Percentiles rank a stretch among this genome's conserved stretches.
These are phyloP conservation scores for Aphidoletes aphidimyza DNA, from an alignment of 2,888 invertebrate species.

Conservation along the genomic window DNA sequence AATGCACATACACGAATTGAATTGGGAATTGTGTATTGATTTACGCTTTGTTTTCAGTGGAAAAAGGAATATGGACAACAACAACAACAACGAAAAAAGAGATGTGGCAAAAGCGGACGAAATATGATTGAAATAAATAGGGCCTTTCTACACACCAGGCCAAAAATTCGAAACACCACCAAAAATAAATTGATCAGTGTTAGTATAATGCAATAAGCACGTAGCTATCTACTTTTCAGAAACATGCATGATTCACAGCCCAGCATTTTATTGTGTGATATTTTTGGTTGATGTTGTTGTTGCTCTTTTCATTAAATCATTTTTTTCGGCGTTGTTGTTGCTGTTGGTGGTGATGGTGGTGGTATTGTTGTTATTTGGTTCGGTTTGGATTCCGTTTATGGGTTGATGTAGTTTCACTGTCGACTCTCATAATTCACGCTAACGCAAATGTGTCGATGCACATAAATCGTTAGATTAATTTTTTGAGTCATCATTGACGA, in stretches of 20 bases:
- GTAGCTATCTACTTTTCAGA: slow-evolving; percentile 45
- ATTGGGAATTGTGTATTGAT: slow-evolving; percentile 49
- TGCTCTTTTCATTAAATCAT: slow-evolving; percentile 48
- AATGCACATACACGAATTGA: slow-evolving; percentile 49
- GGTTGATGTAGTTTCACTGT: slow-evolving; percentile 22
- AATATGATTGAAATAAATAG: slow-evolving; percentile 4
- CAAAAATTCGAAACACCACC: not conserved
- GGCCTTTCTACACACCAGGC: not conserved
- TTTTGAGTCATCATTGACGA: not conserved
- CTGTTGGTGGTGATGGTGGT: too few relatives aligned
- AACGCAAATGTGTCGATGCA: slow-evolving; percentile 43
- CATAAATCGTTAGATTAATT: slow-evolving; percentile 19
- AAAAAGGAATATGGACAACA: not conserved
- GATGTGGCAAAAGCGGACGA: not conserved
- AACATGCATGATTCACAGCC: slow-evolving; percentile 16
- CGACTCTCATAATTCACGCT: slow-evolving; percentile 15
- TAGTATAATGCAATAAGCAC: slow-evolving; percentile 28
- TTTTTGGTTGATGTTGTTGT: not conserved
- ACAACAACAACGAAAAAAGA: not conserved
- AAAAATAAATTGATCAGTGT: not conserved
- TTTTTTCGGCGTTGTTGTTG: too few relatives aligned
- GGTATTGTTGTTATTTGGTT: too few relatives aligned
- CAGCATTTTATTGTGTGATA: not conserved
- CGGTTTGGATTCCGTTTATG: too few relatives aligned
- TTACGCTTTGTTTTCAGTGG: slow-evolving; percentile 13